Evolutionary conservation across 2,888 invertebrate genomes (phyloP).

Genomic region (Agrotis clavis): DNA sequence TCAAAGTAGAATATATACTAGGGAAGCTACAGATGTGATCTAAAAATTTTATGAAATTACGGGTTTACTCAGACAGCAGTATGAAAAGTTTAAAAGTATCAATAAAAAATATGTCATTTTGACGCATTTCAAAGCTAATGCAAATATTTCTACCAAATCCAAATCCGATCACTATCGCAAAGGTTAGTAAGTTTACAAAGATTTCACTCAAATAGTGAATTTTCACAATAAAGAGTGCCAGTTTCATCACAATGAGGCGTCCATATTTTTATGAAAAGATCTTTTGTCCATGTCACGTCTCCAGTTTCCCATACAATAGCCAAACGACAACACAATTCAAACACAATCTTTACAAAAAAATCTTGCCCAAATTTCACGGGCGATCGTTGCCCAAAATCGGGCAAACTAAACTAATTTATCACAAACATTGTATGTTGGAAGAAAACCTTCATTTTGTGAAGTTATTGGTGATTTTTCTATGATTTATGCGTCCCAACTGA

Average conservation of each 20-base stretch:
- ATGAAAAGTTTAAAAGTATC: too few relatives aligned
- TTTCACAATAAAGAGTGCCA: too few relatives aligned
- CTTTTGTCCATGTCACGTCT: not conserved
- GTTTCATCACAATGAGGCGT: not conserved
- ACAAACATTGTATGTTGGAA: constrained; percentile 35
- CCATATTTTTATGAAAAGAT: not conserved
- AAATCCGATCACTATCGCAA: too few relatives aligned
- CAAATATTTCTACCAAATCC: too few relatives aligned
- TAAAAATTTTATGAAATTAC: too few relatives aligned
- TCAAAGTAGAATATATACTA: too few relatives aligned
- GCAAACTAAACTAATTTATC: constrained; percentile 54
- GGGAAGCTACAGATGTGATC: too few relatives aligned
- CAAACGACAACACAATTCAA: constrained; percentile 8
- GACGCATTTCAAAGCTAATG: too few relatives aligned
- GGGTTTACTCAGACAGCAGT: too few relatives aligned
- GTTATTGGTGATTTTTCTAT: constrained; percentile 65
- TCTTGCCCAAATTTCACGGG: not conserved
- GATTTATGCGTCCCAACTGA: constrained; percentile 64
- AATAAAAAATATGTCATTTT: too few relatives aligned
- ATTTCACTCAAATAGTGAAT: not conserved
- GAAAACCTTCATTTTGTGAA: constrained; percentile 46
- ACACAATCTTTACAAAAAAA: constrained; percentile 26
- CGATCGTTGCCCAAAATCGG: constrained; percentile 38
- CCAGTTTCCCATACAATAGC: not conserved
- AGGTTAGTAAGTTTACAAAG: not conserved